Evolutionary conservation across 92 coral and sea anemone species (phyloP).

Genomic region (Paramuricea clavata): DNA sequence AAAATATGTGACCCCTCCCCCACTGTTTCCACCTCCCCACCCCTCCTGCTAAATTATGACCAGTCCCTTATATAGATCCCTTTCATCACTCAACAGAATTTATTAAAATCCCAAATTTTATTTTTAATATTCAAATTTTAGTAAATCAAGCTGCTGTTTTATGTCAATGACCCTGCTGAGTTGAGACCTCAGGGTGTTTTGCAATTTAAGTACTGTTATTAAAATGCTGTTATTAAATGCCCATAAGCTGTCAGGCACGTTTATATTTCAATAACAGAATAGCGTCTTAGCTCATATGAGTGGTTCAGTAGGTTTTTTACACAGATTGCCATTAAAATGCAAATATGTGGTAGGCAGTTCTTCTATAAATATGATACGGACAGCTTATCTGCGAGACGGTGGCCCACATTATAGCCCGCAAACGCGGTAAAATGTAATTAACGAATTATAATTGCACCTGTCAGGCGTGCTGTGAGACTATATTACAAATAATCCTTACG

Average conservation of each 20-base stretch:
- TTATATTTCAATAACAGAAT: neutral
- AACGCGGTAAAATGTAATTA: slow-evolving; percentile 15
- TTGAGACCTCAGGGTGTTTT: neutral
- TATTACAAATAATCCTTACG: neutral
- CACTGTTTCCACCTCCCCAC: too few species aligned
- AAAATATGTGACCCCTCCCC: too few species aligned
- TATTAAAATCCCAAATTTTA: too few species aligned
- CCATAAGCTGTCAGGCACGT: neutral
- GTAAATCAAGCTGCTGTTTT: neutral
- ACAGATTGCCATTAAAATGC: neutral
- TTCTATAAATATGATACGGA: neutral
- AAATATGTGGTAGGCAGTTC: neutral
- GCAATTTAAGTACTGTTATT: neutral
- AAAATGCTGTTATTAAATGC: neutral
- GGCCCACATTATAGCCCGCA: neutral
- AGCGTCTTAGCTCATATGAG: neutral
- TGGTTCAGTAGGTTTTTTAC: neutral
- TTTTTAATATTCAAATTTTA: neutral
- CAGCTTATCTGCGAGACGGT: neutral
- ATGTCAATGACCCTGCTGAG: neutral
- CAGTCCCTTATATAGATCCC: too few species aligned
- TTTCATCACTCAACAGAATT: neutral
- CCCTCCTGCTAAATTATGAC: too few species aligned
- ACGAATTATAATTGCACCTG: slow-evolving; percentile 36
- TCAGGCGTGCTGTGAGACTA: neutral